Conservation (phyloP, 2,888 invertebrate genomes). For the Latrodectus elegans region DNA sequence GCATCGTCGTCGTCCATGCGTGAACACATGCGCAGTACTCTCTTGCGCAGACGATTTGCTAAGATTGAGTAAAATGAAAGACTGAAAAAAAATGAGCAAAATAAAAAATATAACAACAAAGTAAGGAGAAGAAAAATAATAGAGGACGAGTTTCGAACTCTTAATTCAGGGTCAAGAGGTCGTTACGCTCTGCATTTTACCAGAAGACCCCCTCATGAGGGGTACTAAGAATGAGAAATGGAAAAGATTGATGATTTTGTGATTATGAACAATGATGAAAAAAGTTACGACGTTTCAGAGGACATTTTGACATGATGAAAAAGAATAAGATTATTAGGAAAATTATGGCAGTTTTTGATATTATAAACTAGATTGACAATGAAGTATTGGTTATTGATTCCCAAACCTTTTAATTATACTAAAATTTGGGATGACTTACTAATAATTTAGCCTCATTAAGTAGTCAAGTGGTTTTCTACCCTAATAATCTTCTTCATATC, state of each 20-base stretch:
- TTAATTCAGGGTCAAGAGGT: slow-evolving; percentile 5
- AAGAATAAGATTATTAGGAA: no score
- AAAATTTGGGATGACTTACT: no score
- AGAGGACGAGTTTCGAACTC: neutral
- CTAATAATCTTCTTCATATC: no score
- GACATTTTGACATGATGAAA: no score
- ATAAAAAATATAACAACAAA: neutral
- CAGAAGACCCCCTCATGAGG: neutral
- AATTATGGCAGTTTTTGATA: no score
- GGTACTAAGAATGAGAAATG: neutral
- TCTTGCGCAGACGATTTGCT: neutral
- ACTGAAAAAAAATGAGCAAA: neutral
- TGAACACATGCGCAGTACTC: neutral
- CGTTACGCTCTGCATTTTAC: neutral
- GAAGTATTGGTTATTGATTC: no score
- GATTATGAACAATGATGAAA: neutral
- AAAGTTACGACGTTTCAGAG: neutral
- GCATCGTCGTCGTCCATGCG: neutral
- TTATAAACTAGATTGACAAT: no score
- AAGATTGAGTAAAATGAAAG: no score
- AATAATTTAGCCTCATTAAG: no score
- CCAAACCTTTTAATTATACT: no score
- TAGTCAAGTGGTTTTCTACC: no score
- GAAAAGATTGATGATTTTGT: neutral
- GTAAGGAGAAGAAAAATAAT: neutral